Conservation (phyloP, 2,797 vertebrate species). For the Parambassis ranga region DNA sequence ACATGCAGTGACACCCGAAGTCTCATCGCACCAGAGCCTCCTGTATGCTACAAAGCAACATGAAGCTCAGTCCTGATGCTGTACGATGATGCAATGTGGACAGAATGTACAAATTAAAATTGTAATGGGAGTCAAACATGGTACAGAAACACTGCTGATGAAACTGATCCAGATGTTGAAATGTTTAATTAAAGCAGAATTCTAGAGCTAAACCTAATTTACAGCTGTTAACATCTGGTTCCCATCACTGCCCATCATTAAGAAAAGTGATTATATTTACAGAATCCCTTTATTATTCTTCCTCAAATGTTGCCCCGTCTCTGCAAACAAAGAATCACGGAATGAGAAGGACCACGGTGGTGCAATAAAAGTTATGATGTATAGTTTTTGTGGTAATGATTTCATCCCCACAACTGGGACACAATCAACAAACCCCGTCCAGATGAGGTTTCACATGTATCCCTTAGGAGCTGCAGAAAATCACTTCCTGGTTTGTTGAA, state of each 20-base stretch:
- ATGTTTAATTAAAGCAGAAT: conserved; percentile 29
- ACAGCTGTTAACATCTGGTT: conserved; percentile 48
- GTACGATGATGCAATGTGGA: conserved; percentile 5
- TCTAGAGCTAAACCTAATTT: conserved; percentile 19
- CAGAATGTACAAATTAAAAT: conserved; percentile 7
- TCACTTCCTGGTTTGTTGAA: background rate
- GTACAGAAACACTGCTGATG: background rate
- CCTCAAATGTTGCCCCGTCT: background rate
- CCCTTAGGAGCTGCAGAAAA: too few relatives aligned
- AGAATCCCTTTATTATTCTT: background rate
- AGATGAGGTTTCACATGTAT: too few relatives aligned
- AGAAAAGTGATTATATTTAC: conserved; percentile 36
- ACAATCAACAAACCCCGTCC: background rate
- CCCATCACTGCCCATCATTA: conserved; percentile 31
- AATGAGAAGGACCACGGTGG: background rate
- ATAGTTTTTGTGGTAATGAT: background rate
- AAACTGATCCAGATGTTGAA: conserved; percentile 26
- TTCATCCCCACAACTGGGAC: conserved; percentile 1
- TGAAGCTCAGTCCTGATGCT: background rate
- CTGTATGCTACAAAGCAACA: background rate
- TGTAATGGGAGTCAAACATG: background rate
- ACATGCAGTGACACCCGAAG: conserved; percentile 43
- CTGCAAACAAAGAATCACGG: background rate
- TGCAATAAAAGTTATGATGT: background rate
- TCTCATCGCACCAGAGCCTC: conserved; percentile 6